Evolutionary conservation across 2,797 vertebrate species (phyloP).

Genomic region (Falco columbarius): DNA sequence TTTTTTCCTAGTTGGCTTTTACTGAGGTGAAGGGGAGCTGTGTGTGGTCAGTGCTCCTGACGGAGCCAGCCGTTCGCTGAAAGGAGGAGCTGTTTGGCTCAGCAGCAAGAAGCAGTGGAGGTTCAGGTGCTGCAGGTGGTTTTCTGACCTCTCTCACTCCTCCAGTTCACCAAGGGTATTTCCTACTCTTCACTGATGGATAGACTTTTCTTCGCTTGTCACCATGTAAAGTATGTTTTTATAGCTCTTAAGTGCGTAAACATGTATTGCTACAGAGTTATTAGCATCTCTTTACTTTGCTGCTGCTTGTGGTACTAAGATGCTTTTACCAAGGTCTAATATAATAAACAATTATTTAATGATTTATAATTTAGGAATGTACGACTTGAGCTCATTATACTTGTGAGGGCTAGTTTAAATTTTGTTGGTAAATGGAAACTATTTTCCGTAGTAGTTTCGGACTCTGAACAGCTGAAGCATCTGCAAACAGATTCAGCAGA

Average conservation of each 20-base stretch:
- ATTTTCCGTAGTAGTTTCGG: slow-evolving; percentile 9
- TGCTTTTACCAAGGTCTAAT: slow-evolving; percentile 16
- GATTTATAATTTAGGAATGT: slow-evolving; percentile 22
- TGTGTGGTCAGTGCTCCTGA: accelerated
- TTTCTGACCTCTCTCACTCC: background rate
- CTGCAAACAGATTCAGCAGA: background rate
- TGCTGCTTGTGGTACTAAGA: background rate
- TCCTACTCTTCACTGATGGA: background rate
- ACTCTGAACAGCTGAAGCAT: background rate
- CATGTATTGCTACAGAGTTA: background rate
- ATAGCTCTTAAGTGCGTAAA: background rate
- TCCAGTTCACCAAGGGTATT: background rate
- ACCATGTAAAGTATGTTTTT: background rate
- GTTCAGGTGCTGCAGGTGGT: background rate
- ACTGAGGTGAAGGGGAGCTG: background rate
- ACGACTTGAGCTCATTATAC: slow-evolving; percentile 11
- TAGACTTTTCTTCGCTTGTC: background rate
- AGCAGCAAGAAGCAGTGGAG: accelerated
- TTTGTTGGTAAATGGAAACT: background rate
- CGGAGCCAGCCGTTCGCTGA: accelerated
- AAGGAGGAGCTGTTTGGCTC: accelerated
- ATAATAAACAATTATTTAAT: too few relatives aligned
- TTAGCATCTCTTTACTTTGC: background rate
- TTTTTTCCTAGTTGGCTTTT: background rate
- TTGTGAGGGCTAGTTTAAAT: background rate